Base-by-base conservation (phyloP, 2,888 invertebrate species). In the Macropis europaea region DNA sequence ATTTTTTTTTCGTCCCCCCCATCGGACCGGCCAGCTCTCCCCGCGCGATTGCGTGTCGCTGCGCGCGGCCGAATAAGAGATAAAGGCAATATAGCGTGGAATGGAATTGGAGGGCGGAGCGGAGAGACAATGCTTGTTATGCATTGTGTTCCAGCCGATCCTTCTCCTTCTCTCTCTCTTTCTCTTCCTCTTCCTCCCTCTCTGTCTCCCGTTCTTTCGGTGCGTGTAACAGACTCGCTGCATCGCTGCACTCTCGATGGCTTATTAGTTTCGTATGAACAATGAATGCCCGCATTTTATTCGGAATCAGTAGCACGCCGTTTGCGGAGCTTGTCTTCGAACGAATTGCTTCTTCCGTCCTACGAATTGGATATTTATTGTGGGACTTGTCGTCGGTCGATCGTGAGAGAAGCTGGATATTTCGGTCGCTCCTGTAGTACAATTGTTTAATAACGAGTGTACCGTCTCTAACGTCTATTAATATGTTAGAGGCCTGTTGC, bases 91-190 rank as follows among this genome's bases (percentile, higher is more conserved):
- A 83, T 72, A 80, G 71, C 74, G 70, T 57, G 74, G 74, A 80
- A 75, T 79, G 84, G 82, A 85, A 84, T 84, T 81, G 83, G 81
- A 84, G 82, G 86, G 86, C 87, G 85, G 87, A 81, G 84, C 74
- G 71, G 73, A 81, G 82, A 84, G 84, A 88, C 87, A 88, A 88
- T 88, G 86, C 88, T 87, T 77, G 87, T 87, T 85, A 86, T 84
- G 86, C 85, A 84, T 86, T 86, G 86, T 87, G 86, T 87, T 84
- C 84, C 68, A 57, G 64, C 73, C 68, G 64, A 72, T 64, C 66
- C n/a, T n/a, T n/a, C n/a, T n/a, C n/a, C n/a, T n/a, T n/a, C n/a
- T n/a, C n/a, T n/a, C n/a, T n/a, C n/a, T n/a, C n/a, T n/a, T n/a
- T n/a, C n/a, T n/a, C n/a, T n/a, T n/a, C n/a, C n/a, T n/a, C n/a